Evolutionary conservation across 2,113 vertebrate genomes (phyloP).

Genomic region (Gavia stellata): DNA sequence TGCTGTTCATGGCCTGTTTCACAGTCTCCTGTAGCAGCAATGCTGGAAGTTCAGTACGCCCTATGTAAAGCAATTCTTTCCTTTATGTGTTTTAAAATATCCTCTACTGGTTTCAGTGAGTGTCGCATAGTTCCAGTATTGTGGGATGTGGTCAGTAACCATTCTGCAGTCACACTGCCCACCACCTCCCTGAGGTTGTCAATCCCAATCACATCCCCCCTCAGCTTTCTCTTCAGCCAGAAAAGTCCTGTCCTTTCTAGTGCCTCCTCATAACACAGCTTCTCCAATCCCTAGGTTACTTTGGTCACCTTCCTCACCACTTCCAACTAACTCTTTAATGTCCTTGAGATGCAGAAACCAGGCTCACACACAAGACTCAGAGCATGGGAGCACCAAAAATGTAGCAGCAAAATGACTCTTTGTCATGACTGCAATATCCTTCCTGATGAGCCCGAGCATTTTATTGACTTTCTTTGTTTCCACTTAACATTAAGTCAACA

Average conservation of each 20-base stretch:
- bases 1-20: neutral
- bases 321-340: neutral
- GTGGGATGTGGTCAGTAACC: neutral
- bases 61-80: neutral
- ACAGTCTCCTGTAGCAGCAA: neutral
- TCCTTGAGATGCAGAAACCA: neutral
- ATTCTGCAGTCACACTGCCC: neutral
- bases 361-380: neutral
- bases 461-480: neutral
- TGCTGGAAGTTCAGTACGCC: neutral
- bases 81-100: neutral
- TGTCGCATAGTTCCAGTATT: rapidly evolving
- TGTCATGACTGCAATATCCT: neutral
- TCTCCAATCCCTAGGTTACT: neutral
- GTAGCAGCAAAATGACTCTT: neutral
- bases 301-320: neutral
- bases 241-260: neutral
- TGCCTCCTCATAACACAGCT: neutral
- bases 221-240: neutral
- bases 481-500: neutral
- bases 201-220: neutral
- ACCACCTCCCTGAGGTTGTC: neutral
- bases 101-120: neutral
- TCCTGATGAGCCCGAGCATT: neutral
- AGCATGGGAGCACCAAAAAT: neutral